Conservation (phyloP, 2,113 vertebrate genomes). For the Seriola aureovittata region DNA sequence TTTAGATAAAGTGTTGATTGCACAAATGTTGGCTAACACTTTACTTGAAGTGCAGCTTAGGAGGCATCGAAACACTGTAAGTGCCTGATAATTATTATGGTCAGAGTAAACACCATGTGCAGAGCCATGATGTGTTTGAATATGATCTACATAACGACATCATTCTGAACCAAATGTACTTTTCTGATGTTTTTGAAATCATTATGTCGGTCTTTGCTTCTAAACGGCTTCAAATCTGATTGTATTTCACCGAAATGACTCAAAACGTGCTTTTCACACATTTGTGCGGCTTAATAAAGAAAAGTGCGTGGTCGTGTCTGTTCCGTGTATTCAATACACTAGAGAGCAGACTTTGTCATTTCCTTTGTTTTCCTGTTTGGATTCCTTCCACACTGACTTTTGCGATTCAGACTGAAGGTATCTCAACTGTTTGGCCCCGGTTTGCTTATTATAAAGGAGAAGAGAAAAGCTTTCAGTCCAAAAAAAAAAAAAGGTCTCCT, state of each 20-base stretch:
- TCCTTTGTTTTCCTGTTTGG: background rate
- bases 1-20: slow-evolving; percentile 30
- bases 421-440: background rate
- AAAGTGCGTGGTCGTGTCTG: background rate
- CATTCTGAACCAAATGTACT: background rate
- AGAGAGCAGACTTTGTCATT: background rate
- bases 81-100: slow-evolving; percentile 7
- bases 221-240: background rate
- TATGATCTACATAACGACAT: background rate
- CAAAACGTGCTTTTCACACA: background rate
- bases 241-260: background rate
- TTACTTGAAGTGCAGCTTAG: slow-evolving; percentile 28
- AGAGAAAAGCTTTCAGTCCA: slow-evolving; percentile 16
- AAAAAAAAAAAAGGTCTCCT: slow-evolving; percentile 23
- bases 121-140: background rate
- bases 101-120: slow-evolving; percentile 22
- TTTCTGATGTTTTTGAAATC: background rate
- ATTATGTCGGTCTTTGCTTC: background rate
- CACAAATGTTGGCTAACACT: slow-evolving; percentile 45
- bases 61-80: background rate
- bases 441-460: background rate
- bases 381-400: background rate
- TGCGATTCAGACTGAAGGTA: background rate
- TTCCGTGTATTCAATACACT: background rate
- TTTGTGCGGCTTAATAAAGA: background rate